Conservation (phyloP, 2,888 invertebrate species). For the Caenorhabditis sp. region DNA sequence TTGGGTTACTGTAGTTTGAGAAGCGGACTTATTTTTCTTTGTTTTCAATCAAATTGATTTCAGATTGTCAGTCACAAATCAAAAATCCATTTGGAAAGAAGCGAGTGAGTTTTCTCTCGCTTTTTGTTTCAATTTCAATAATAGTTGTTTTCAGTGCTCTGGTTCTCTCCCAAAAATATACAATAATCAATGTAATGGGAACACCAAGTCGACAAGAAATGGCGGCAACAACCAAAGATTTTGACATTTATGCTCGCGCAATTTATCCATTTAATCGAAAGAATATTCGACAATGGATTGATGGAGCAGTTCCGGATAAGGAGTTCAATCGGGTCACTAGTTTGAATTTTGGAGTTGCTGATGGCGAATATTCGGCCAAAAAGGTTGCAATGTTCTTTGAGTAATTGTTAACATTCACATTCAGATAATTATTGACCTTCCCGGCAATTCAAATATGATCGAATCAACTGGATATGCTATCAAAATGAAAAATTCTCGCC, state of each 20-base stretch:
- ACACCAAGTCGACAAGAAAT: conserved; percentile 16
- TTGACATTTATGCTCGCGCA: conserved; percentile 27
- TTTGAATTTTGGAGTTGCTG: conserved; percentile 21
- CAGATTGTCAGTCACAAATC: background rate
- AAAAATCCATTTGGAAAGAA: conserved; percentile 11
- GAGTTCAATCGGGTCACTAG: conserved; percentile 19
- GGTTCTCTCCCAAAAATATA: conserved; percentile 29
- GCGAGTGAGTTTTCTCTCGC: conserved; percentile 7
- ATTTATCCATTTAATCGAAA: conserved; percentile 40
- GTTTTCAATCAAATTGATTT: too few relatives aligned
- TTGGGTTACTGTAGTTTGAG: background rate
- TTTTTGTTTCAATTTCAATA: too few relatives aligned
- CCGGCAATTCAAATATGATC: conserved; percentile 28
- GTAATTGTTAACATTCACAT: too few relatives aligned
- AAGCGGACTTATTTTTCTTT: background rate
- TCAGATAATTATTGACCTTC: conserved; percentile 31
- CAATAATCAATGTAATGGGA: conserved; percentile 12
- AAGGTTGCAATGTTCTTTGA: too few relatives aligned
- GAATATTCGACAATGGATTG: conserved; percentile 37
- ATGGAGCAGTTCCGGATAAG: conserved; percentile 25
- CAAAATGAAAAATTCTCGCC: conserved; percentile 30
- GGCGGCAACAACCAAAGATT: conserved; percentile 7
- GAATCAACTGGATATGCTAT: conserved; percentile 38
- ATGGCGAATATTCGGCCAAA: conserved; percentile 28
- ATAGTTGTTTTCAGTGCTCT: conserved; percentile 8